Base-by-base conservation (phyloP, 1,140 invertebrate species). In the Zophobas morio region DNA sequence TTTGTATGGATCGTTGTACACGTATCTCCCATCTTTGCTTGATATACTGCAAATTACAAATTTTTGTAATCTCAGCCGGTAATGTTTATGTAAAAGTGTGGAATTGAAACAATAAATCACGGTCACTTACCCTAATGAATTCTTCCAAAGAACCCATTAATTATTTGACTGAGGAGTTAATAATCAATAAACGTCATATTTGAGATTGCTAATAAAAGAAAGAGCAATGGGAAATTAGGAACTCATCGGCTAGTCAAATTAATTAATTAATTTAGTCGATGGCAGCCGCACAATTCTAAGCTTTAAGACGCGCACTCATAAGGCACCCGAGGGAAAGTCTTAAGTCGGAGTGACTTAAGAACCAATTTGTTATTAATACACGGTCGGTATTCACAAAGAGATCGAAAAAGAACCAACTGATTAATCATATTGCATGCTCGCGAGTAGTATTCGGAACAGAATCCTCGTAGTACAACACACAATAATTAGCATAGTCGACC, bases 1-100 rank as follows among this genome's bases (percentile, higher is more conserved):
- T 75, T 75, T 46, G 46, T 63, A 60, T 20, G 33, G 54, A 57
- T 57, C 51, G 56, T 39, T 42, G 20, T 47, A 75, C 46, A 60
- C 39, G 35, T 60, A 57, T 42, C 8, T 8, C n/a, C 8, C 42
- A 74, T 60, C 53, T 47, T 56, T 36, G 2, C 37, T 63, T 75
- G 73, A 75, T 75, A 63, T 75, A 75, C 46, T 75, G 73, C 73
- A 75, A 75, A 75, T 75, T 75, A 63, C 73, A 66, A 42, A 66
- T 66, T 66, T 66, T 66, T 66, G 60, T 66, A 66, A 66, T 66
- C n/a, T 42, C 60, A 33, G n/a, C 49, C 49, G 49, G 4, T 51
- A 70, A 70, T 40, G 49, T 73, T 73, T 54, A 72, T 72, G 51
- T 56, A 73, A 73, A 73, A 54, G 8, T 20, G 6, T 42, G 47